Conservation (phyloP, 2,888 invertebrate species). For the Ganaspis brasiliensis region DNA sequence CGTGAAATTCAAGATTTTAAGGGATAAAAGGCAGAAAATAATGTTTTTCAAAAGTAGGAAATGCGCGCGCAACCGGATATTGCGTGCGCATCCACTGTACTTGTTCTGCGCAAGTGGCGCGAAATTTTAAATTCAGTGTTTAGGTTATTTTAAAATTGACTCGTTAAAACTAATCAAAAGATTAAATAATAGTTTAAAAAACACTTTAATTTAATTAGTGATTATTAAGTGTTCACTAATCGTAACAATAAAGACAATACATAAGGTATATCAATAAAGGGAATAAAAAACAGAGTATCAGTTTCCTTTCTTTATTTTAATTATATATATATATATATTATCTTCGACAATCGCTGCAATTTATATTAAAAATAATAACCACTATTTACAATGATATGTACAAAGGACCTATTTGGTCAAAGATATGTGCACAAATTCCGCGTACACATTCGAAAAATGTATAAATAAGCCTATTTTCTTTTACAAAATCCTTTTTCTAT, state of each 20-base stretch:
- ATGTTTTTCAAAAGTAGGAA: neutral
- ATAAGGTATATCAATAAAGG: neutral
- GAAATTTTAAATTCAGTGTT: neutral
- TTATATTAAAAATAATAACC: conserved; percentile 33
- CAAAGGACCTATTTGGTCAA: conserved; percentile 29
- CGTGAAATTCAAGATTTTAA: neutral
- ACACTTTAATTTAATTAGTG: too few relatives aligned
- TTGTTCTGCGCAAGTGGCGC: neutral
- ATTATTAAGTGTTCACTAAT: too few relatives aligned
- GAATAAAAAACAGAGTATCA: neutral
- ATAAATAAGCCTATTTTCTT: neutral
- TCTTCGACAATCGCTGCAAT: conserved; percentile 36
- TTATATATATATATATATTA: conserved; percentile 13
- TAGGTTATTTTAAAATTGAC: too few relatives aligned
- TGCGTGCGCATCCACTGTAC: conserved; percentile 3
- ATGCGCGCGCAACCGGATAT: conserved; percentile 28
- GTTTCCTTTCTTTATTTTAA: conserved; percentile 26
- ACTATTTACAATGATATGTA: conserved; percentile 39
- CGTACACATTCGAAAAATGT: conserved; percentile 1
- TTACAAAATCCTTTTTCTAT: neutral
- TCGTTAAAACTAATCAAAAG: too few relatives aligned
- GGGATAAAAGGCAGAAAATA: neutral
- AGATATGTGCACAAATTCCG: conserved; percentile 2
- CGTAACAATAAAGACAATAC: too few relatives aligned
- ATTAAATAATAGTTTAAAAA: too few relatives aligned